Base-by-base conservation (phyloP, 2,797 vertebrate genomes). In the Macropodus opercularis region DNA sequence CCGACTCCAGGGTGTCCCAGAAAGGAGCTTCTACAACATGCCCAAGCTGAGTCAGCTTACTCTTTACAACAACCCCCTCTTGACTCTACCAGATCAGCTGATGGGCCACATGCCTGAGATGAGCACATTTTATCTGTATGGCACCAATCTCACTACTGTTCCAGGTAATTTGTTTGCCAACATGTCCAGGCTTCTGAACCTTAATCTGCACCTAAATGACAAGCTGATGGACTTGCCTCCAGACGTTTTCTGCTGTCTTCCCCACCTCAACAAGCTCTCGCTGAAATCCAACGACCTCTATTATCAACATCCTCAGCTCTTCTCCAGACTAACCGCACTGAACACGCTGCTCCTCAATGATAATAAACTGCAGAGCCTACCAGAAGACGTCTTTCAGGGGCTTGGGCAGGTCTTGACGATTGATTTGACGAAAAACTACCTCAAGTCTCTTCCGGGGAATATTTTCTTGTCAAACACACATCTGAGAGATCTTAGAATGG, bases 71-170 rank as follows among this genome's bases (percentile, higher is more conserved):
- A 98, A 97, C 75, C 95, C 95, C 0, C 73, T 97, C 10, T 56
- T 88, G 40, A 84, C 61, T 49, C 87, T 97, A 21, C 95, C 95
- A 1, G 81, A 87, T 22, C 69, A 93, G 26, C 58, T 96, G 18
- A 95, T 97, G 83, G 95, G 96, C 32, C 83, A 91, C 78, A 93
- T 94, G 94, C 91, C 87, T 3, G 60, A 84, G 18, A 92, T 98
- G 5, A 69, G 1, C 41, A 88, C 86, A 10, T 87, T 97, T 29
- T 92, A 93, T 89, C 79, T 97, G 44, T 94, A 87, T 69, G 0
- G n/a, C 18, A 98, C 96, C 6, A 84, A 85, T 40, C 94, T 98
- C 58, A 85, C 58, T 52, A 93, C 92, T 10, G 80, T 96, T 63
- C 96, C 95, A 3, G 86, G 85, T 67, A 93, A 93, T 69, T 65